phyloP scores from a whole-genome alignment of 2,888 invertebrate species.

The Pristionchus fissidentatus region DNA sequence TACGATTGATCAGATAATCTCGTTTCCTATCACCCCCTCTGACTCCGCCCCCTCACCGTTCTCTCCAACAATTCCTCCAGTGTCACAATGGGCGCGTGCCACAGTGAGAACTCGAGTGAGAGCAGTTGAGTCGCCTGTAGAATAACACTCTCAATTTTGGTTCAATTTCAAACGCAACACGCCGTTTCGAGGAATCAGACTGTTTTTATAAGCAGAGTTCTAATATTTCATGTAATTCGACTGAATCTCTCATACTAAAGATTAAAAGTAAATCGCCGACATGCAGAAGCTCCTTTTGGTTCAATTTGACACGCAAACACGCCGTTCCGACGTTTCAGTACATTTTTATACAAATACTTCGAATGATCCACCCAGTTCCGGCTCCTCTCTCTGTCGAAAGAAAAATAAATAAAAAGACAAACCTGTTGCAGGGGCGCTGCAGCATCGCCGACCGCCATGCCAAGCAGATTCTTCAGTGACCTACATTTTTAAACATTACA shows the following conservation, averaged over 20 bases:
- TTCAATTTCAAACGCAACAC: background rate
- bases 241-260: too few species aligned
- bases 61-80: constrained; percentile 61
- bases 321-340: too few species aligned
- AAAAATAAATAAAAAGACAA: too few species aligned
- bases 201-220: too few species aligned
- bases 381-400: background rate
- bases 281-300: too few species aligned
- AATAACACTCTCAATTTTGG: background rate
- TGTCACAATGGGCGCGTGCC: constrained; percentile 60
- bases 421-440: constrained; percentile 60
- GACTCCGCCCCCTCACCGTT: constrained; percentile 59
- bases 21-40: too few species aligned
- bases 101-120: constrained; percentile 56
- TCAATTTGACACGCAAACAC: too few species aligned
- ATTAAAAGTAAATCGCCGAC: too few species aligned
- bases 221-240: too few species aligned
- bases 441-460: constrained; percentile 66
- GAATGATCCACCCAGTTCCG: background rate
- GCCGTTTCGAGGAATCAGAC: too few species aligned
- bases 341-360: too few species aligned
- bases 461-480: constrained; percentile 51
- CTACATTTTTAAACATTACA: too few species aligned
- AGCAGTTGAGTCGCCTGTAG: constrained; percentile 57
- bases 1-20: background rate